phyloP scores from a whole-genome alignment of 2,113 vertebrate genomes.

The Furnarius figulus region DNA sequence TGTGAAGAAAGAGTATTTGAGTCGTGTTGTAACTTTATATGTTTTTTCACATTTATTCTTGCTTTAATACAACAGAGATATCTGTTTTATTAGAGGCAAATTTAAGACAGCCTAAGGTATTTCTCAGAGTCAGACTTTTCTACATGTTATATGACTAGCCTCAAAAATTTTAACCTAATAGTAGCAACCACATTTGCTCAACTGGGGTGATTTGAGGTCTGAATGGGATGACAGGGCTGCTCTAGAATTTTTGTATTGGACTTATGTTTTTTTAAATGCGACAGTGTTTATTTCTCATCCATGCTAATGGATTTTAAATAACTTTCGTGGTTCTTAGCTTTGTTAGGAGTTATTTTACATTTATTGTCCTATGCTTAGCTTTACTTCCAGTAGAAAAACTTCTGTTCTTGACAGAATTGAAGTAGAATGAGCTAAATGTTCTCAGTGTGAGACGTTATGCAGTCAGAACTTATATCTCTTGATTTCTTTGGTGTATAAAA shows the following conservation, averaged over 20 bases:
- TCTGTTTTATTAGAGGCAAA: neutral
- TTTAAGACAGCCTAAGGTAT: neutral
- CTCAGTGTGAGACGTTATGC: neutral
- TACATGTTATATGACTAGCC: neutral
- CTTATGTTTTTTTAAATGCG: neutral
- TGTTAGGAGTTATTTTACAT: neutral
- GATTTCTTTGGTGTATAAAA: neutral
- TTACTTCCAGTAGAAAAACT: neutral
- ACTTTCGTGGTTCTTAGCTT: neutral
- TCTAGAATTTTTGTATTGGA: neutral
- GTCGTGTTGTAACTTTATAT: neutral
- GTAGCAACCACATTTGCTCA: neutral
- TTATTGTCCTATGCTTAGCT: neutral
- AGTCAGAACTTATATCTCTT: neutral
- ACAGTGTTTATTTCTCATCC: neutral
- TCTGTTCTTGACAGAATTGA: neutral
- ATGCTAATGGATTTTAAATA: neutral
- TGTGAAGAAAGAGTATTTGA: neutral
- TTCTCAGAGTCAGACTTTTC: neutral
- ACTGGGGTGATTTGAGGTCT: neutral
- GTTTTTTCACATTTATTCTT: neutral
- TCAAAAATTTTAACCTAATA: neutral
- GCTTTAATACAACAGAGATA: neutral
- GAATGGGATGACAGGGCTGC: neutral
- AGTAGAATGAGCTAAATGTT: neutral